Evolutionary conservation across 2,888 invertebrate genomes (phyloP), one percentile per base, ranked within the genome.

Genomic region (Drosophila algonquin): DNA sequence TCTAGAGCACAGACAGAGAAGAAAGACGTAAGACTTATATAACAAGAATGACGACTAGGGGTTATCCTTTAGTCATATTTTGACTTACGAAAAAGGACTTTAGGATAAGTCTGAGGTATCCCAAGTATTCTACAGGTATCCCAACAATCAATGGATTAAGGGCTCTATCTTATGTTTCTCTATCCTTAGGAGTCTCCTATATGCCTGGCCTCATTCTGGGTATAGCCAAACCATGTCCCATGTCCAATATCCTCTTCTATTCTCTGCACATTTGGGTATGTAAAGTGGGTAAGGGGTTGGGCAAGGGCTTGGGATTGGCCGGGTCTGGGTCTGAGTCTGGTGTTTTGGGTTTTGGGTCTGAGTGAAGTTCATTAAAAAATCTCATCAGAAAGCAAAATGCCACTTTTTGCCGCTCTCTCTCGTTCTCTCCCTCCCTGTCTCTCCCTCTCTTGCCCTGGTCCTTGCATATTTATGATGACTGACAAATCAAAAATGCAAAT

Each of bases 401-500:
- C 59, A 56, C 67, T 73, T 60, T 47, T 67, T 67, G 67, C 51
- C 58, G 50, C 58, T 58, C 44, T 61, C 44, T 16, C 56, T 48
- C 30, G 7, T 3, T 35, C 30, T 27, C 54, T 52, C 59, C 47
- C 47, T 51, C 54, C 47, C 47, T 51, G 52, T 44, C 60, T 57
- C 32, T 48, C 46, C 8, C 30, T 27, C 27, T 27, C 27, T 24
- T 69, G 68, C 57, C 71, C 48, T 59, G 48, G 67, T 56, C 59
- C 80, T 69, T 86, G 87, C 84, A 84, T 84, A 84, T 83, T 87
- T 86, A 82, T 86, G 77, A 74, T 56, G 83, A 70, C 75, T 81
- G 73, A 64, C 81, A 79, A 86, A 89, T 86, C 89, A 89, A 86
- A 88, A 88, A 88, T 86, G 86, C 88, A 89, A 89, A 87, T 87